Conservation (phyloP, 2,797 vertebrate genomes). For the Melanitta fusca region DNA sequence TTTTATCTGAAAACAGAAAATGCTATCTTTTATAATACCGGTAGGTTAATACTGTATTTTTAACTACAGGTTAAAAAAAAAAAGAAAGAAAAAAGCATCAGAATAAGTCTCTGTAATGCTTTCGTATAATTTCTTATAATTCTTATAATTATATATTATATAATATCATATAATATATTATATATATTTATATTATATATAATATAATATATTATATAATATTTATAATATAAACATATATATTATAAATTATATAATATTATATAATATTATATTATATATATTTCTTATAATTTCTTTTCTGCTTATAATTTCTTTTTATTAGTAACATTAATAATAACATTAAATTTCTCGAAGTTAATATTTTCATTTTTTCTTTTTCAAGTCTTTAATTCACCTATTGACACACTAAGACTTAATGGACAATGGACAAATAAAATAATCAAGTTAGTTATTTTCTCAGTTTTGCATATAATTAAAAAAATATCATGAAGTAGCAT, state of each 20-base stretch:
- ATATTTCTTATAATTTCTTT: too few species aligned
- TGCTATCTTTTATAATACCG: slow-evolving; percentile 1
- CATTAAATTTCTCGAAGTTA: not conserved
- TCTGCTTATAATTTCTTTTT: not conserved
- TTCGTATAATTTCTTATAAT: not conserved
- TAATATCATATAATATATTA: too few species aligned
- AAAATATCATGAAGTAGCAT: slow-evolving; percentile 3
- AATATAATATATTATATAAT: too few species aligned
- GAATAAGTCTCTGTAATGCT: not conserved
- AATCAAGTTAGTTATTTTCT: not conserved
- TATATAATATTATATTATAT: too few species aligned
- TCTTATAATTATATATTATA: too few species aligned
- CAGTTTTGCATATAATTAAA: not conserved
- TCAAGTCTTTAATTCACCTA: not conserved
- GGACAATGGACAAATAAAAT: not conserved
- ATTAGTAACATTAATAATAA: not conserved
- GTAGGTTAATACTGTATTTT: slow-evolving; percentile 1
- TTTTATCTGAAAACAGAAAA: slow-evolving; percentile 65
- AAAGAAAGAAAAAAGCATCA: not conserved
- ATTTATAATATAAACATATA: too few species aligned
- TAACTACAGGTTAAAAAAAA: not conserved
- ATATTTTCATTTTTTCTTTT: not conserved
- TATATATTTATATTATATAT: too few species aligned
- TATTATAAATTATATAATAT: too few species aligned
- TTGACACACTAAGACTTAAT: not conserved